phyloP scores from a whole-genome alignment of 1,140 invertebrate species.

The Calliopsis andreniformis region DNA sequence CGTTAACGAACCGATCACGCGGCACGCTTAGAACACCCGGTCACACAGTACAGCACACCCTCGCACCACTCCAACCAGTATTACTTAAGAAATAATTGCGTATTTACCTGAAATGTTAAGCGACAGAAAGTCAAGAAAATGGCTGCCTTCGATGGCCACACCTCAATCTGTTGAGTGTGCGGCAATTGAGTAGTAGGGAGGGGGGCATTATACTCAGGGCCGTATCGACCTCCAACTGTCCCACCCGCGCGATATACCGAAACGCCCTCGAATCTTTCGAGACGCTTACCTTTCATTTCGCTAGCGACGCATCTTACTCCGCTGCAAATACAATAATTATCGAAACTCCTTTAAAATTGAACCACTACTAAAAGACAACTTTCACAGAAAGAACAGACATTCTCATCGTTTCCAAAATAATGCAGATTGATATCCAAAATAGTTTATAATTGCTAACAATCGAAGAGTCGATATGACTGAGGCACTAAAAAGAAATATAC shows the following conservation, averaged over 20 bases:
- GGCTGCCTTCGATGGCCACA: constrained; percentile 81
- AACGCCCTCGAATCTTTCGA: neutral
- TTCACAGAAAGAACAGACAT: neutral
- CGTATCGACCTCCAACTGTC: constrained; percentile 10
- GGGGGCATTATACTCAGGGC: constrained; percentile 42
- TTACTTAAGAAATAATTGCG: constrained; percentile 66
- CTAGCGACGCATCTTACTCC: too few relatives aligned
- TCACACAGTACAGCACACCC: constrained; percentile 59
- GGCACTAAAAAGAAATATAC: too few relatives aligned
- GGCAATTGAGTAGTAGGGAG: constrained; percentile 45
- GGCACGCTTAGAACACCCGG: constrained; percentile 40
- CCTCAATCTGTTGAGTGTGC: constrained; percentile 81
- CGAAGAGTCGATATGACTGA: too few relatives aligned
- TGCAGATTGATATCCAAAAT: too few relatives aligned
- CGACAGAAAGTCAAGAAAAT: constrained; percentile 81
- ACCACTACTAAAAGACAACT: too few relatives aligned
- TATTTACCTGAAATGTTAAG: constrained; percentile 81
- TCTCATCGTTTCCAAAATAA: too few relatives aligned
- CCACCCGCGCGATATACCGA: too few relatives aligned
- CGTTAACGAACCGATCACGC: constrained; percentile 39
- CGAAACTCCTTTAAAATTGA: too few relatives aligned
- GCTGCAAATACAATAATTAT: too few relatives aligned
- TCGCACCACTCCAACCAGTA: constrained; percentile 51
- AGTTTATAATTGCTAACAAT: too few relatives aligned
- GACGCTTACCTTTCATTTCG: too few relatives aligned